A percentile compares a stretch with the other conserved stretches of the same genome.
These are phyloP conservation scores for Caerostris darwini DNA, from an alignment of 1,140 invertebrate genomes.

Conservation along the genomic window DNA sequence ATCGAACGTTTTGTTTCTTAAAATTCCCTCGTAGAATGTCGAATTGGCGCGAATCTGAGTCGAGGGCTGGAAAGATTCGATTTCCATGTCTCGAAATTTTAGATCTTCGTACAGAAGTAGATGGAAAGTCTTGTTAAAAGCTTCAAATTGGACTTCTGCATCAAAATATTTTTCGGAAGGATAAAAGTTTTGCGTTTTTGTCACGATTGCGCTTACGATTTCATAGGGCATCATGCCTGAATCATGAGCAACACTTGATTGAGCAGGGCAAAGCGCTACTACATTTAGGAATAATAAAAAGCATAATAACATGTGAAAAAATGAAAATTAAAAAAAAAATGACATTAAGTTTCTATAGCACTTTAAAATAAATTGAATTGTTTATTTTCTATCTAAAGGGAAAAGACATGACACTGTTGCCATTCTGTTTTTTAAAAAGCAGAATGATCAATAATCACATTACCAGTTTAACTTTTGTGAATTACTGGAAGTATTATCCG, in stretches of 20 bases:
- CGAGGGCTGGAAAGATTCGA: neutral
- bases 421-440: too few species aligned
- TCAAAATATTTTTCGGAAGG: neutral
- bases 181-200: neutral
- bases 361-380: too few species aligned
- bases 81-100: constrained; percentile 13
- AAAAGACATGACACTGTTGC: too few species aligned
- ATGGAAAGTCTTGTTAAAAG: constrained; percentile 43
- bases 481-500: too few species aligned
- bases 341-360: too few species aligned
- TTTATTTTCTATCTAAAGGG: too few species aligned
- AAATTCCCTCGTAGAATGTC: constrained; percentile 19
- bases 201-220: neutral
- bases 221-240: neutral
- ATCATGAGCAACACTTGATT: too few species aligned
- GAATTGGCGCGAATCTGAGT: neutral
- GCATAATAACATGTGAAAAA: neutral
- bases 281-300: neutral
- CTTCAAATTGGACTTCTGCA: neutral
- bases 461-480: too few species aligned
- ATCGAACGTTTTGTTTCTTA: neutral
- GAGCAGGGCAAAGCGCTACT: too few species aligned
- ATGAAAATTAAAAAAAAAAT: neutral
- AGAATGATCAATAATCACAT: too few species aligned
- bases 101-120: constrained; percentile 42